phyloP scores from a whole-genome alignment of 2,888 invertebrate species.

The Lasioglossum leucozonium region DNA sequence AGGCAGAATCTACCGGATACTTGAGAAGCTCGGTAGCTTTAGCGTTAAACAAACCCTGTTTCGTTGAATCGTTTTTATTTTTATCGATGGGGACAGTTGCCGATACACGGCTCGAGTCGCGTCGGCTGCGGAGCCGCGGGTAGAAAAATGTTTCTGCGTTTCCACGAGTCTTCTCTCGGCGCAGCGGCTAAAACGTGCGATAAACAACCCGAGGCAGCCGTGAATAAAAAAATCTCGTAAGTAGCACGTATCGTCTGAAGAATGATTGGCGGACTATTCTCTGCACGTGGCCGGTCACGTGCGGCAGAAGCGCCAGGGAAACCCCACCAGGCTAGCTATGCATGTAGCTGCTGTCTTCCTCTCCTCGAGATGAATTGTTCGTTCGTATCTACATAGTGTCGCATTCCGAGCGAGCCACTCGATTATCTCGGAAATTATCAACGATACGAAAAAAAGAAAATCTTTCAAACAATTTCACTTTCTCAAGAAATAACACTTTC shows the following conservation, averaged over 20 bases:
- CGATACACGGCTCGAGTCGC: neutral
- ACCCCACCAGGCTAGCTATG: conserved; percentile 45
- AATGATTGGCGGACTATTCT: conserved; percentile 51
- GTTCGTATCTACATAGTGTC: conserved; percentile 19
- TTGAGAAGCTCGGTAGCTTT: too few species aligned
- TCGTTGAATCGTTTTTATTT: too few species aligned
- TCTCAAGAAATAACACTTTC: too few species aligned
- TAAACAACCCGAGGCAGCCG: conserved; percentile 35
- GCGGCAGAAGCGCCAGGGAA: conserved; percentile 55
- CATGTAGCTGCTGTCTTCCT: conserved; percentile 32
- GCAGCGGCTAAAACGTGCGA: neutral
- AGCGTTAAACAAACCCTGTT: too few species aligned
- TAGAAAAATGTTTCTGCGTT: conserved; percentile 8
- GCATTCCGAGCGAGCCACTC: too few species aligned
- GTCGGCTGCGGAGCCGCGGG: neutral
- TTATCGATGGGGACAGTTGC: neutral
- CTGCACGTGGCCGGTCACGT: conserved; percentile 72
- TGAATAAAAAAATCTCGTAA: conserved; percentile 37
- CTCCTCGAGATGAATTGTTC: conserved; percentile 55
- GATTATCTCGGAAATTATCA: too few species aligned
- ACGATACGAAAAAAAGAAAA: too few species aligned
- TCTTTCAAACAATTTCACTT: too few species aligned
- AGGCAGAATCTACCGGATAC: too few species aligned
- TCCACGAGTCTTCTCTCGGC: neutral
- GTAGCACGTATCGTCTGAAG: conserved; percentile 46